Percentiles rank a stretch among this genome's conserved stretches.
phyloP scores from a whole-genome alignment of 2,113 vertebrate genomes.

The Stictonetta naevosa region DNA sequence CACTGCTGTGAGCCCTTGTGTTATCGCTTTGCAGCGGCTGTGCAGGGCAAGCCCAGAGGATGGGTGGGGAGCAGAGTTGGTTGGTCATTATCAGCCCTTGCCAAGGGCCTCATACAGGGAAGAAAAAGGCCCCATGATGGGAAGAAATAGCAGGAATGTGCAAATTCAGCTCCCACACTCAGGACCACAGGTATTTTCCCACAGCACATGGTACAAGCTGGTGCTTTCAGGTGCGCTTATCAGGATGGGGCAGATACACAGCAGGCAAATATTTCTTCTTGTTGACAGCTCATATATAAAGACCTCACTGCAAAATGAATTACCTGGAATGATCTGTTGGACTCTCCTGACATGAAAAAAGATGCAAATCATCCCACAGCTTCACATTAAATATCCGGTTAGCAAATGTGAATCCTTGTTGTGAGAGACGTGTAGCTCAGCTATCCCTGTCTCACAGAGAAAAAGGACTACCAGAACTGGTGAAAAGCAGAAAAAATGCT shows the following conservation, averaged over 20 bases:
- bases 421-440: rapidly evolving
- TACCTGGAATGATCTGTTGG: rapidly evolving
- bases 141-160: neutral
- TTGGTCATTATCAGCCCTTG: rapidly evolving
- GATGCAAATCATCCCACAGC: neutral
- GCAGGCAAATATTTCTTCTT: neutral
- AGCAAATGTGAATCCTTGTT: rapidly evolving
- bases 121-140: neutral
- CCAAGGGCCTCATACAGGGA: too few species aligned
- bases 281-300: neutral
- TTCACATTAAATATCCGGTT: rapidly evolving
- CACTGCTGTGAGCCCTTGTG: rapidly evolving
- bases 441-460: rapidly evolving
- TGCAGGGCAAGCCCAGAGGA: rapidly evolving
- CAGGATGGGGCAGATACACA: neutral
- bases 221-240: neutral
- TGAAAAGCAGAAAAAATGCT: rapidly evolving
- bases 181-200: neutral
- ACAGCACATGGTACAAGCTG: neutral
- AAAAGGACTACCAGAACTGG: rapidly evolving
- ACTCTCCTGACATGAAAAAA: neutral
- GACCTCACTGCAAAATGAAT: neutral
- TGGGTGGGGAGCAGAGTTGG: rapidly evolving
- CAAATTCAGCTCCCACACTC: rapidly evolving
- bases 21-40: rapidly evolving